Evolutionary conservation across 2,797 vertebrate species (phyloP).

Genomic region (Sebastiscus albofasciatus): DNA sequence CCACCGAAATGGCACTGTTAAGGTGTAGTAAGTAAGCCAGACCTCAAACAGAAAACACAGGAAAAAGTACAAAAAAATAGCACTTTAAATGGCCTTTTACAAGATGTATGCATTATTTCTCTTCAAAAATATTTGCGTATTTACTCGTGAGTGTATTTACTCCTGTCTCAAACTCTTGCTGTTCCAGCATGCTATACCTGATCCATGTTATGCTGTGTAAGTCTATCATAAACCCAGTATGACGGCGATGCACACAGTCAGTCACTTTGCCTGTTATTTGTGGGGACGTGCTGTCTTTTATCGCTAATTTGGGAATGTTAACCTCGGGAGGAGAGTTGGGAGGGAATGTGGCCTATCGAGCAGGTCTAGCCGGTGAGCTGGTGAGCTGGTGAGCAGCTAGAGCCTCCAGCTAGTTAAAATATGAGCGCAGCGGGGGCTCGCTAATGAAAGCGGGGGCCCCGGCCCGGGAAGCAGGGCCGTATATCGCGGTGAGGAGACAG

Average conservation of each 20-base stretch:
- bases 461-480: slow-evolving; percentile 67
- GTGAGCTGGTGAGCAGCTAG: slow-evolving; percentile 63
- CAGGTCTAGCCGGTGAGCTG: slow-evolving; percentile 56
- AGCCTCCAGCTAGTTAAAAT: slow-evolving; percentile 80
- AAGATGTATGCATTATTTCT: not conserved
- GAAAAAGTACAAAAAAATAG: not conserved
- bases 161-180: slow-evolving; percentile 14
- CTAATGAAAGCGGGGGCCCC: slow-evolving; percentile 79
- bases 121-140: slow-evolving; percentile 4
- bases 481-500: slow-evolving; percentile 81
- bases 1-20: not conserved
- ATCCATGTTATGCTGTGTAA: slow-evolving; percentile 8
- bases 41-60: not conserved
- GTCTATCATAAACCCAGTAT: slow-evolving; percentile 45
- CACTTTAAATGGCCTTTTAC: slow-evolving; percentile 1
- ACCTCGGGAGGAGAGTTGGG: slow-evolving; percentile 43
- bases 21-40: not conserved
- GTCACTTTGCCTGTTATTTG: slow-evolving; percentile 56
- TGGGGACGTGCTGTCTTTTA: slow-evolving; percentile 50
- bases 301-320: slow-evolving; percentile 58
- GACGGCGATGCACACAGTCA: slow-evolving; percentile 29
- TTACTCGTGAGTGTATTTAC: slow-evolving; percentile 23
- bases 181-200: slow-evolving; percentile 14
- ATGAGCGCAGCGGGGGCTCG: slow-evolving; percentile 70
- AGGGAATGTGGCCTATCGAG: slow-evolving; percentile 53